These are phyloP conservation scores for Buathra laborator DNA, from an alignment of 2,888 invertebrate genomes.

Conservation along the genomic window DNA sequence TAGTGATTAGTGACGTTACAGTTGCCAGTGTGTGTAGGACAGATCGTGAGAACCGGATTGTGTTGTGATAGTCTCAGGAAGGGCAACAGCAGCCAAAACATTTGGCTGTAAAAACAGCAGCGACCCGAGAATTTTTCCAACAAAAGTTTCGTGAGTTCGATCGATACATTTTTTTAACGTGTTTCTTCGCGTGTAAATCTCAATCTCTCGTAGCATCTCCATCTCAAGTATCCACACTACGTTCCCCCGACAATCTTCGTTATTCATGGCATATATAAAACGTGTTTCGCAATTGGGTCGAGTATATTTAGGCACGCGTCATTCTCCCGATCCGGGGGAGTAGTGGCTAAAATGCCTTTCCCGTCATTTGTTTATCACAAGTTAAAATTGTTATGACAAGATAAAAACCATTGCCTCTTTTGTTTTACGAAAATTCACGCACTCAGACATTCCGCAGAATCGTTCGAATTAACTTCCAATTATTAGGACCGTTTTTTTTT, in stretches of 20 bases:
- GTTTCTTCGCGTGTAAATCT: conserved; percentile 1
- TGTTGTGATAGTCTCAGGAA: conserved; percentile 27
- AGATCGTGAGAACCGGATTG: neutral
- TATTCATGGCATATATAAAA: conserved; percentile 54
- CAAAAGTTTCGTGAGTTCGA: neutral
- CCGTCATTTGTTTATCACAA: neutral
- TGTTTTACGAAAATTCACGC: neutral
- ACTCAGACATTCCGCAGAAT: neutral
- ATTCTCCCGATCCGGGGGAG: conserved; percentile 43
- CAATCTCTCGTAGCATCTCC: neutral
- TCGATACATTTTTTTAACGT: neutral
- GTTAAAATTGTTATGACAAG: neutral
- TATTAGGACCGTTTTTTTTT: neutral
- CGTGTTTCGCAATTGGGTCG: conserved; percentile 74
- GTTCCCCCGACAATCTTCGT: conserved; percentile 12
- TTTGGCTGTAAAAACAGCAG: neutral
- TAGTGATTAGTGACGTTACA: conserved; percentile 13
- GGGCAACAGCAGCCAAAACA: conserved; percentile 23
- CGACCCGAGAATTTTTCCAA: neutral
- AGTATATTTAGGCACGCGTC: conserved; percentile 74
- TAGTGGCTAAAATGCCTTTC: conserved; percentile 4
- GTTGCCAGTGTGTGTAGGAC: neutral
- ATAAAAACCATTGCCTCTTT: neutral
- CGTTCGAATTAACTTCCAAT: neutral
- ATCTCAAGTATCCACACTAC: neutral